Percentiles rank a stretch among this genome's conserved stretches.
These are phyloP conservation scores for Simalia tracyae DNA, from an alignment of 2,797 vertebrate species.

Conservation along the genomic window DNA sequence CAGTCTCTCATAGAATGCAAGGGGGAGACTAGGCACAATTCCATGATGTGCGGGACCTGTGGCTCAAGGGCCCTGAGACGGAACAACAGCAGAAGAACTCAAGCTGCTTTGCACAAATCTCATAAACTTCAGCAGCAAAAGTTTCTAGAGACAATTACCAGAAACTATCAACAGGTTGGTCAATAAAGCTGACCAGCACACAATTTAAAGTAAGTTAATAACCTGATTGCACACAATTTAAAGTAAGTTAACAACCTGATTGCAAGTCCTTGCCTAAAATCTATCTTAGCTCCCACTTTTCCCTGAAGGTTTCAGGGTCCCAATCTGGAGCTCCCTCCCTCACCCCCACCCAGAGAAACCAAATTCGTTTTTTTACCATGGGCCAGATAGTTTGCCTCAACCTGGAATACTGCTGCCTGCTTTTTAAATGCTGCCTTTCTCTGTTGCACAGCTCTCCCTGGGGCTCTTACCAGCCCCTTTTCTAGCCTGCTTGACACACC, in stretches of 20 bases:
- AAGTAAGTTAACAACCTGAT: background rate
- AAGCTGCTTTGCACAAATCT: background rate
- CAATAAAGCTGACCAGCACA: background rate
- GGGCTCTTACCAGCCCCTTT: background rate
- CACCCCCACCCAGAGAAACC: background rate
- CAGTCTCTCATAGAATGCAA: background rate
- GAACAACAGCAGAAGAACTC: background rate
- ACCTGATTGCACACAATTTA: background rate
- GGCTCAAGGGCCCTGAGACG: background rate
- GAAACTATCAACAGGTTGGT: background rate
- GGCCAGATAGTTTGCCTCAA: background rate
- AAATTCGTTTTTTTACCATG: background rate
- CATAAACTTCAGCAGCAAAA: background rate
- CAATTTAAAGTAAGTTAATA: background rate
- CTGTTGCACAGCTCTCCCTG: background rate
- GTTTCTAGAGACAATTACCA: background rate
- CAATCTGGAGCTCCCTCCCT: background rate
- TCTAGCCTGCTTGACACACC: background rate
- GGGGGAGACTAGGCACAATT: background rate
- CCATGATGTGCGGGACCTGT: background rate
- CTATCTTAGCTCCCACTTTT: background rate
- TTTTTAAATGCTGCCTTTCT: background rate
- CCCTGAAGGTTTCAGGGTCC: background rate
- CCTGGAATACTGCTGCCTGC: background rate
- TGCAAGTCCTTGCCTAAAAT: background rate